Conservation (phyloP, 2,113 vertebrate species). For the Galeopterus variegatus region DNA sequence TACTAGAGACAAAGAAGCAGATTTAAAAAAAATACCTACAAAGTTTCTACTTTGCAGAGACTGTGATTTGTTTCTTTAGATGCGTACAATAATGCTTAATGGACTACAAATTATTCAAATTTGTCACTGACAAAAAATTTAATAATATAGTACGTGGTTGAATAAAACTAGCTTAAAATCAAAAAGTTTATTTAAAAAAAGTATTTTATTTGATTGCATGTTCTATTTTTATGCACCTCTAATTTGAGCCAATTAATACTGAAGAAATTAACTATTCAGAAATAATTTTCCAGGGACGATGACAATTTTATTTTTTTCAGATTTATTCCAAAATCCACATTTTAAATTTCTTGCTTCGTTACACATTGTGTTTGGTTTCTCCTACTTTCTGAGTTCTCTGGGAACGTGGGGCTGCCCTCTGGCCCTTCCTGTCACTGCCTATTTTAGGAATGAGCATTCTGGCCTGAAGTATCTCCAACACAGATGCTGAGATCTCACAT, state of each 20-base stretch:
- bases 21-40: background rate
- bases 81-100: slow-evolving; percentile 81
- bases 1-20: background rate
- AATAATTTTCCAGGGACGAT: slow-evolving; percentile 39
- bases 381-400: background rate
- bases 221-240: slow-evolving; percentile 18
- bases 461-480: background rate
- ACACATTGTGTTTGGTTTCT: background rate
- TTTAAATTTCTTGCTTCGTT: background rate
- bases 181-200: slow-evolving; percentile 29
- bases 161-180: slow-evolving; percentile 79
- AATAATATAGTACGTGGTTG: slow-evolving; percentile 74
- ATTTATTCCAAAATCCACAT: background rate
- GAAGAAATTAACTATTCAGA: background rate
- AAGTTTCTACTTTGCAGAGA: background rate
- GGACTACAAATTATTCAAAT: slow-evolving; percentile 85
- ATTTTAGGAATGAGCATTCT: background rate
- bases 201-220: background rate
- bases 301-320: background rate
- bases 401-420: background rate
- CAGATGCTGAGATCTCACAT: background rate
- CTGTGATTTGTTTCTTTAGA: slow-evolving; percentile 53
- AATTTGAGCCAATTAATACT: background rate
- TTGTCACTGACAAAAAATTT: slow-evolving; percentile 84
- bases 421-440: background rate